phyloP scores from a whole-genome alignment of 1,140 invertebrate species.

The Rhysida immarginata region DNA sequence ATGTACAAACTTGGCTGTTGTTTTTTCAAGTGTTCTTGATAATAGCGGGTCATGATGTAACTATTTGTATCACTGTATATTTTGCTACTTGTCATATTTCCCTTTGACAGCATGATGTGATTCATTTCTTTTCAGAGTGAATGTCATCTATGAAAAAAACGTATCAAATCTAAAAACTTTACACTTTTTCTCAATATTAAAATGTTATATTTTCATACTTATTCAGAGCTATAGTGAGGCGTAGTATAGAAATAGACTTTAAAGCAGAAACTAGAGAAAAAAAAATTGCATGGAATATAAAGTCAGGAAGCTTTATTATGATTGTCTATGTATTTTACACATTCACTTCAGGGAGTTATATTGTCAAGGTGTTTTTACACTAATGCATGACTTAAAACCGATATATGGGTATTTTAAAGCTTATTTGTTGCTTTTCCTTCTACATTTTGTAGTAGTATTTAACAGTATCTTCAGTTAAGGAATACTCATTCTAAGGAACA shows the following conservation, averaged over 20 bases:
- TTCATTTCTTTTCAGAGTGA: neutral
- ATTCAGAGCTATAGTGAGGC: constrained; percentile 5
- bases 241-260: neutral
- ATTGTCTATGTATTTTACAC: too few relatives aligned
- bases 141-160: constrained; percentile 4
- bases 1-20: constrained; percentile 2
- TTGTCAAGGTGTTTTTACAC: neutral
- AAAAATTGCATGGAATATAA: neutral
- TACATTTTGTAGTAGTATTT: too few relatives aligned
- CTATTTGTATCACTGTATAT: constrained; percentile 6
- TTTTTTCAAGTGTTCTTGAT: neutral
- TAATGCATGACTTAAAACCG: neutral
- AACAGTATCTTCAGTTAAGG: too few relatives aligned
- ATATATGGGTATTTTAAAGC: neutral
- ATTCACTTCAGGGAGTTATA: neutral
- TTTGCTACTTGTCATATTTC: constrained; percentile 3
- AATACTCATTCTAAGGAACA: too few relatives aligned
- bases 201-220: constrained; percentile 5
- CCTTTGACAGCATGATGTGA: neutral
- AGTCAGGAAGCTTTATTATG: neutral
- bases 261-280: neutral
- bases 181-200: constrained; percentile 1
- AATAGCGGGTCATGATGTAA: constrained; percentile 3
- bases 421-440: neutral
- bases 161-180: neutral